Conservation (phyloP, 2,888 invertebrate genomes). For the Germaria angustata region DNA sequence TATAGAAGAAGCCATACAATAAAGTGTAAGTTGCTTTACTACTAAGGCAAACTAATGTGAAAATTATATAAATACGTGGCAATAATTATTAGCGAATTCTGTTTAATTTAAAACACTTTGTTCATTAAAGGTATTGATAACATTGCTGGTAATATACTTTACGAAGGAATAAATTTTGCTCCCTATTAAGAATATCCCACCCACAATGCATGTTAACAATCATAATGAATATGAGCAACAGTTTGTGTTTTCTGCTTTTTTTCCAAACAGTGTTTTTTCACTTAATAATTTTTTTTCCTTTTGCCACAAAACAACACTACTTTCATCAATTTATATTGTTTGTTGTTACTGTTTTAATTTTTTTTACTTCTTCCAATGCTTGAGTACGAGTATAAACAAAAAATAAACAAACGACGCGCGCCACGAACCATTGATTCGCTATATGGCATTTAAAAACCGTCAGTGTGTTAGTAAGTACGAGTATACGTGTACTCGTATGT, state of each 20-base stretch:
- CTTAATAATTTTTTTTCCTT: not conserved
- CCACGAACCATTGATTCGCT: slow-evolving; percentile 34
- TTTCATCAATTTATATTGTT: slow-evolving; percentile 11
- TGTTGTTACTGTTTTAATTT: not conserved
- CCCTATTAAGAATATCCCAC: not conserved
- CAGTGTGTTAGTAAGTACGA: not conserved
- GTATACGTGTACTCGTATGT: not conserved
- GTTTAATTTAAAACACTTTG: no score
- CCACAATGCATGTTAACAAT: slow-evolving; percentile 17
- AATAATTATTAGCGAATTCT: no score
- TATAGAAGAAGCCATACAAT: no score
- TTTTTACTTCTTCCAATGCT: not conserved
- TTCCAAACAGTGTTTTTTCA: not conserved
- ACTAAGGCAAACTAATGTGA: no score
- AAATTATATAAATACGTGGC: no score
- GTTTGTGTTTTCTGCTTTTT: slow-evolving; percentile 17
- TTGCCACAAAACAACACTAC: slow-evolving; percentile 37
- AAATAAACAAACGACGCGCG: slow-evolving; percentile 49
- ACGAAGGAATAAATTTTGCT: not conserved
- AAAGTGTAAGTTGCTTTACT: no score
- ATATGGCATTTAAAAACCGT: not conserved
- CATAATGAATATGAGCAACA: slow-evolving; percentile 55
- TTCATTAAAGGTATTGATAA: not conserved
- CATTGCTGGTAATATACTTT: not conserved
- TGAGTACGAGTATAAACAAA: slow-evolving; percentile 33